phyloP scores from a whole-genome alignment of 1,140 invertebrate species.

The Zaprionus vittiger region DNA sequence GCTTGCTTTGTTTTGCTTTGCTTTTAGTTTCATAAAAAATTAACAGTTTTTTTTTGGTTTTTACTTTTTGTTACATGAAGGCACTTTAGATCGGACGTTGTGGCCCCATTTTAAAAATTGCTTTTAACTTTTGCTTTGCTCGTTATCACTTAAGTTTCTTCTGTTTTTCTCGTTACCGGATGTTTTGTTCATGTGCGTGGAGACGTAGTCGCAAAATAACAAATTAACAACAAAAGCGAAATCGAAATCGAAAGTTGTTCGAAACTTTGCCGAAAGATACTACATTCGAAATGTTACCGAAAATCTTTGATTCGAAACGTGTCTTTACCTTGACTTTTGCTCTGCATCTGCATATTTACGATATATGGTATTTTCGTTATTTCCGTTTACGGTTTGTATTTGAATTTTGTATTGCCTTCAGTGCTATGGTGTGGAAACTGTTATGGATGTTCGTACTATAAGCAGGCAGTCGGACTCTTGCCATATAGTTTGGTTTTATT shows the following conservation, averaged over 20 bases:
- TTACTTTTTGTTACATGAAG: constrained; percentile 90
- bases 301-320: constrained; percentile 76
- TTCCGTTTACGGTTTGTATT: constrained; percentile 55
- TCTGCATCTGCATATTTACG: constrained; percentile 47
- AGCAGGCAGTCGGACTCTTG: constrained; percentile 35
- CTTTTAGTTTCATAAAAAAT: constrained; percentile 92
- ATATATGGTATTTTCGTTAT: constrained; percentile 21
- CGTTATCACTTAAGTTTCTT: constrained; percentile 81
- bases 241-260: constrained; percentile 74
- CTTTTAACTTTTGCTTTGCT: constrained; percentile 76
- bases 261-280: constrained; percentile 77
- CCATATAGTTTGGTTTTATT: constrained; percentile 72
- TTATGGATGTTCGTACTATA: constrained; percentile 70
- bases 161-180: constrained; percentile 34
- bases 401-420: constrained; percentile 82
- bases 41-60: constrained; percentile 87
- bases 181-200: constrained; percentile 65
- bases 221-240: constrained; percentile 79
- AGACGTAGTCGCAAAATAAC: constrained; percentile 76
- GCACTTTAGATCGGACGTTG: constrained; percentile 95
- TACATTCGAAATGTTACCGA: constrained; percentile 80
- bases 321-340: constrained; percentile 73
- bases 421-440: constrained; percentile 78
- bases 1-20: constrained; percentile 57
- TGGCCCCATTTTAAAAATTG: constrained; percentile 87